Evolutionary conservation across 2,113 vertebrate genomes (phyloP), one percentile per base, ranked within the genome.

Genomic region (Taxidea taxus): DNA sequence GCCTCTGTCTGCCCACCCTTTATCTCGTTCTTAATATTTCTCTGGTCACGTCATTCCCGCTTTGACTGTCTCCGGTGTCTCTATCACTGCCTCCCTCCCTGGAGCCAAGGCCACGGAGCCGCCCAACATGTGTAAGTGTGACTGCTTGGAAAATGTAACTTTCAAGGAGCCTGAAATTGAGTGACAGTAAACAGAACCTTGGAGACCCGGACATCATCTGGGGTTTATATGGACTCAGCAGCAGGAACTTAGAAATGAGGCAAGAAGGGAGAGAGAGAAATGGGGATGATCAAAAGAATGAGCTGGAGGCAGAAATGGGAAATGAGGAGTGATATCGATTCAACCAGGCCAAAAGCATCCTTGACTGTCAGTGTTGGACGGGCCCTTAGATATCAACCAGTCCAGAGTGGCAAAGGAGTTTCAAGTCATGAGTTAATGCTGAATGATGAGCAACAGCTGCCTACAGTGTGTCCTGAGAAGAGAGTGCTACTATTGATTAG

Each of bases 131-230:
- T 97, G 92, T 97, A 96, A 96, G 78, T 95, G 94, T 96, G 97
- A 88, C 91, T 91, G 90, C 77, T 75, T 95, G 58, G 82, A 97
- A 96, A 96, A 96, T 96, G 97, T 97, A 97, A 97, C 92, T 92
- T 96, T 98, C 92, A 94, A 96, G 87, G 37, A 90, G 68, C 34
- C 94, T 87, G 92, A 90, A 84, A 70, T 74, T 97, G 98, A 97
- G 66, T 97, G 95, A 95, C 96, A 96, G 97, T 70, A 94, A 96
- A 96, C 94, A 97, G 97, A 97, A 97, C 97, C 95, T 97, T 77
- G 70, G 97, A 96, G 97, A 97, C 96, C 94, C 75, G 82, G 97
- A 94, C 92, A 86, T 92, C 70, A 88, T 77, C 49, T 64, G 66
- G 58, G 85, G 95, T 89, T 85, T 97, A 58, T 37, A 25, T 16